Evolutionary conservation across 2,113 vertebrate genomes (phyloP).

Genomic region (Zosterops pallidus): DNA sequence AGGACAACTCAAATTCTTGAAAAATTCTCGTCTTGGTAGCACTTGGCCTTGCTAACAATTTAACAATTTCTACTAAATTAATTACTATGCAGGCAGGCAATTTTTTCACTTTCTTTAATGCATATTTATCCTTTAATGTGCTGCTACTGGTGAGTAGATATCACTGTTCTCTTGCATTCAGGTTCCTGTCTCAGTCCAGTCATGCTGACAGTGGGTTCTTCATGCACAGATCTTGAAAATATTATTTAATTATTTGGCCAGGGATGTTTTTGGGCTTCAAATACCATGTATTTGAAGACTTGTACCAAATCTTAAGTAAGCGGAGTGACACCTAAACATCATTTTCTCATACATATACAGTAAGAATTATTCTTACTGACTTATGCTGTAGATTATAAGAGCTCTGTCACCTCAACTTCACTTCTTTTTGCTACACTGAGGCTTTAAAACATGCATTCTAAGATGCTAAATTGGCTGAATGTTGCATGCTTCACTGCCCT

Average conservation of each 20-base stretch:
- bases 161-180: neutral
- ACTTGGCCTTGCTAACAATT: neutral
- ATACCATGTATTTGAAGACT: neutral
- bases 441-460: neutral
- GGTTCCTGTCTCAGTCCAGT: neutral
- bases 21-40: neutral
- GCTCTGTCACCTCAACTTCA: neutral
- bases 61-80: neutral
- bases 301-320: neutral
- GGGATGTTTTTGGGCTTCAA: neutral
- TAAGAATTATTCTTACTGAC: neutral
- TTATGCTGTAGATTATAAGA: neutral
- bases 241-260: neutral
- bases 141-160: neutral
- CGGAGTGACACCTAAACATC: neutral
- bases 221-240: neutral
- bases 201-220: accelerated
- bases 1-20: neutral
- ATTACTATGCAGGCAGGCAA: neutral
- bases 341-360: neutral
- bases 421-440: neutral
- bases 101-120: neutral
- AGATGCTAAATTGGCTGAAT: neutral
- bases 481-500: neutral
- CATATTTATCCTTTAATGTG: neutral